Conservation (phyloP, 2,113 vertebrate genomes). For the Hirundichthys speculiger region DNA sequence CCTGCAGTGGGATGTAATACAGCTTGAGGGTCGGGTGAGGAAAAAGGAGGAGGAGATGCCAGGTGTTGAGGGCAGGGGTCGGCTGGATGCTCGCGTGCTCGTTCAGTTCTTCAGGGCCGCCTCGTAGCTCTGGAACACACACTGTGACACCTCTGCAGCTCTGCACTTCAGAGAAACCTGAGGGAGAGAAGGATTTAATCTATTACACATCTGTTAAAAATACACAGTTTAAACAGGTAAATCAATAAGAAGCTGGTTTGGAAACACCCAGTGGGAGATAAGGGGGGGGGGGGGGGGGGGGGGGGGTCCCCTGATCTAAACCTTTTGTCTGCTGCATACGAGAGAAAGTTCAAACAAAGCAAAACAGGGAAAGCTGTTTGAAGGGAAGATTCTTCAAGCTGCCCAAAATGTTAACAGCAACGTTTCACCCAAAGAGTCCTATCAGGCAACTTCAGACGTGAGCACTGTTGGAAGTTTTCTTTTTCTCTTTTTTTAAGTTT, state of each 20-base stretch:
- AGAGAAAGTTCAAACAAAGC: too few species aligned
- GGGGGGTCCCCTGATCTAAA: too few species aligned
- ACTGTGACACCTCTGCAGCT: conserved; percentile 91
- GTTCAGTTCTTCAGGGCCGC: conserved; percentile 93
- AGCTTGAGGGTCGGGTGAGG: conserved; percentile 12
- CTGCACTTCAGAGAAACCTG: conserved; percentile 95
- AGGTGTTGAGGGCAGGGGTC: conserved; percentile 22
- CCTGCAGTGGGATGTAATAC: conserved; percentile 1
- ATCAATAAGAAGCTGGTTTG: background rate
- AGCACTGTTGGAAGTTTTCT: too few species aligned
- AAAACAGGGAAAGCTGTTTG: too few species aligned
- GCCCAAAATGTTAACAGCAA: too few species aligned
- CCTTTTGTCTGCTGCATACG: too few species aligned
- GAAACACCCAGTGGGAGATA: too few species aligned
- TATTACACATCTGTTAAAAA: background rate
- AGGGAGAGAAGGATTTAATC: conserved; percentile 14
- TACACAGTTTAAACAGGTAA: background rate
- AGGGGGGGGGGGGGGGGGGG: too few species aligned
- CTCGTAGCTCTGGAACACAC: conserved; percentile 92
- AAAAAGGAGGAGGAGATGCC: background rate
- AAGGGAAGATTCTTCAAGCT: too few species aligned
- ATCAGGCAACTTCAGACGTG: too few species aligned
- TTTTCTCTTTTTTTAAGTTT: too few species aligned
- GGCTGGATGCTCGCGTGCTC: background rate
- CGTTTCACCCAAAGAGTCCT: too few species aligned